These are phyloP conservation scores for Parapristionchus giblindavisi DNA, from an alignment of 2,888 invertebrate genomes.

Conservation along the genomic window DNA sequence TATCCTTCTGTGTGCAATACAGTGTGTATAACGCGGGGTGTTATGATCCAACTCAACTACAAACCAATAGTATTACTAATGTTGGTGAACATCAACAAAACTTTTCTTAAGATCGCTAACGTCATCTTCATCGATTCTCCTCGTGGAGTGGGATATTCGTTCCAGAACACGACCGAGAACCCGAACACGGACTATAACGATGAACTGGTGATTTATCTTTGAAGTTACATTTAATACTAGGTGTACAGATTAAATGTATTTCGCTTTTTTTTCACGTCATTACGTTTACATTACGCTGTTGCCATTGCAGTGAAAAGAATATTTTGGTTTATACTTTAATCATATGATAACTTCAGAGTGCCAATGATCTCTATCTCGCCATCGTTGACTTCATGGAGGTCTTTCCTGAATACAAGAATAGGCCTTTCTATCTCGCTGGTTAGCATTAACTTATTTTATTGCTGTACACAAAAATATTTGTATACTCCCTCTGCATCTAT, in stretches of 20 bases:
- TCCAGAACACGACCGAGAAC: constrained; percentile 51
- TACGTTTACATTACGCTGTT: too few species aligned
- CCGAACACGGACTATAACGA: constrained; percentile 51
- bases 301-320: background rate
- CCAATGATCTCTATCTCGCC: constrained; percentile 71
- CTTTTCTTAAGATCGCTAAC: constrained; percentile 71
- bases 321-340: background rate
- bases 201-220: constrained; percentile 41
- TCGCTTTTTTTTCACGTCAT: too few species aligned
- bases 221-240: too few species aligned
- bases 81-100: too few species aligned
- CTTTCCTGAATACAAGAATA: constrained; percentile 71
- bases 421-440: constrained; percentile 70
- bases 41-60: too few species aligned
- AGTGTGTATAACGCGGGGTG: too few species aligned
- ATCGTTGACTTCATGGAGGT: constrained; percentile 71
- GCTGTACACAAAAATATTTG: too few species aligned
- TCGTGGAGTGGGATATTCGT: constrained; percentile 73
- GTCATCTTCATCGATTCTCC: constrained; percentile 74
- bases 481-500: too few species aligned
- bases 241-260: too few species aligned
- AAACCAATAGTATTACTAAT: too few species aligned
- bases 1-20: too few species aligned
- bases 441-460: too few species aligned
- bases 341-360: constrained; percentile 64